Base-by-base conservation (phyloP, 2,888 invertebrate species). In the Lasioglossum oenotherae region DNA sequence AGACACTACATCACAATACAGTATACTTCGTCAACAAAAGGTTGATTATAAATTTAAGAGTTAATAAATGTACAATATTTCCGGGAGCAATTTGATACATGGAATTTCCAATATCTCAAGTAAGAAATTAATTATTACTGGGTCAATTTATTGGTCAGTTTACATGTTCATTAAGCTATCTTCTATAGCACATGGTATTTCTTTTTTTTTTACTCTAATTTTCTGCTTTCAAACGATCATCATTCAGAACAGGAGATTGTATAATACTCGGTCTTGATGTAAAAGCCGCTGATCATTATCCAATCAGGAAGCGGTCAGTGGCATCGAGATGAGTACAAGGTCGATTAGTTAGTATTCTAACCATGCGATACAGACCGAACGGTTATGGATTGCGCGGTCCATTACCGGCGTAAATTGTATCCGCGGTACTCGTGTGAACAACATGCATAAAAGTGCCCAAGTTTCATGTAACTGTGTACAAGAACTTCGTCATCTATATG, bases 341-440 rank as follows among this genome's bases (percentile, higher is more conserved):
- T 53, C 71, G 74, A 78, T 80, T 74, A 74, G 67, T 84, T 78
- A 82, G 60, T 78, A 78, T 84, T 64, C 78, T 60, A 49, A 10
- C 69, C 67, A 49, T 35, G 67, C 19, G 16, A 49, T 67, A 60
- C 19, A 4, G 31, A 23, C 27, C 72, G 31, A 60, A 72, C 74
- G 77, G n/a, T 74, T 78, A 81, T 82, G 57, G 31, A 49, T 64
- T 27, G 49, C 69, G 44, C 53, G 77, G 74, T 74, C 77, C 84
- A 77, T 84, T 84, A 81, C 77, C 77, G 46, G 27, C 41, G 60
- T 78, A 78, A 81, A 81, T 72, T 35, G 78, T 78, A 74, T 74
- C 78, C 57, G 35, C 14, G 57, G 69, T 44, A 67, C 49, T 41
- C 23, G 49, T 31, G 38, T 19, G n/a, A 72, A 72, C 12, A 57